phyloP scores from a whole-genome alignment of 1,140 invertebrate genomes.

The Macrobrachium nipponense region DNA sequence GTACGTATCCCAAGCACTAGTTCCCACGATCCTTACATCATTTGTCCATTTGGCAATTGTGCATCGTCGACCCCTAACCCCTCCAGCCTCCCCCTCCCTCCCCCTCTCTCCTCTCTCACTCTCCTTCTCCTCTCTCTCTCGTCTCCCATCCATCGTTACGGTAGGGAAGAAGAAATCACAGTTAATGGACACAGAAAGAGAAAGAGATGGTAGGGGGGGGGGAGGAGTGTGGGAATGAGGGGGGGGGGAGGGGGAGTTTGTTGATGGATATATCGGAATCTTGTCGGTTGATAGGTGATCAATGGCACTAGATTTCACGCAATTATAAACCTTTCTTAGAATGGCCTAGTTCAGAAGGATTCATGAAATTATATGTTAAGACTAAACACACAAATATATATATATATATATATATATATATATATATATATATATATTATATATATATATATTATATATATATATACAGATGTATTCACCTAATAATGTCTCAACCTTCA shows the following conservation, averaged over 20 bases:
- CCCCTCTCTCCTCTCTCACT: background rate
- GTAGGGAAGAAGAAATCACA: background rate
- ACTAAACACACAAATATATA: background rate
- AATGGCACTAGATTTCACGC: too few species aligned
- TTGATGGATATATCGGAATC: background rate
- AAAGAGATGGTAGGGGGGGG: too few species aligned
- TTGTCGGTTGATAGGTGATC: background rate
- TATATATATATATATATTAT: conserved; percentile 7
- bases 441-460: conserved; percentile 2
- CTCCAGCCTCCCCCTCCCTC: background rate
- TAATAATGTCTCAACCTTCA: too few species aligned
- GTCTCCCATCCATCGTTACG: conserved; percentile 4
- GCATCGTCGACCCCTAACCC: background rate
- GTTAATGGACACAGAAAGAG: too few species aligned
- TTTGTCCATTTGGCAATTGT: conserved; percentile 27
- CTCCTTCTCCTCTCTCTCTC: conserved; percentile 8
- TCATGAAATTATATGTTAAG: too few species aligned
- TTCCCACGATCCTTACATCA: conserved; percentile 35
- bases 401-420: conserved; percentile 10
- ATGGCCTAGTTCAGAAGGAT: too few species aligned
- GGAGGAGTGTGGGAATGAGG: conserved; percentile 9
- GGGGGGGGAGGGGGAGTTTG: background rate
- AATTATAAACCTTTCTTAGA: too few species aligned
- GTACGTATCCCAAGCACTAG: conserved; percentile 27
- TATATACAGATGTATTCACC: background rate